phyloP scores from a whole-genome alignment of 1,140 invertebrate species.

The Teleopsis dalmanni region DNA sequence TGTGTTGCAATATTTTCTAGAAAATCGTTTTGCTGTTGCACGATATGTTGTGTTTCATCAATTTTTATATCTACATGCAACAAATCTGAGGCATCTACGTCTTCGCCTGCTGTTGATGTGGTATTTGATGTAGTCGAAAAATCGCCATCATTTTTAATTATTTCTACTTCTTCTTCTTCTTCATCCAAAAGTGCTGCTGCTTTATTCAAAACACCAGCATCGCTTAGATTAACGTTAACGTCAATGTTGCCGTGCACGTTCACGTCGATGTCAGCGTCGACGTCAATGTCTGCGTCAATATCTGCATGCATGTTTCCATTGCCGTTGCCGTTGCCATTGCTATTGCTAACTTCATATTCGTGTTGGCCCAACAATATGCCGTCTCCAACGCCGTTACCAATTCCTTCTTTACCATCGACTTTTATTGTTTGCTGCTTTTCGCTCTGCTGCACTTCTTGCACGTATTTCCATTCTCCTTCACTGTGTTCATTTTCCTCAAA shows the following conservation, averaged over 20 bases:
- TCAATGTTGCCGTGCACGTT: background rate
- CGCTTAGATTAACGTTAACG: conserved; percentile 11
- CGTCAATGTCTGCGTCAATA: background rate
- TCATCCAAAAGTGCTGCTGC: too few species aligned
- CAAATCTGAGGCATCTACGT: conserved; percentile 7
- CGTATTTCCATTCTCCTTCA: conserved; percentile 37
- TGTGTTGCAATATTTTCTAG: background rate
- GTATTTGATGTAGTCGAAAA: conserved; percentile 37
- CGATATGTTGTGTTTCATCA: conserved; percentile 1
- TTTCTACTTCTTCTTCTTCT: conserved; percentile 31
- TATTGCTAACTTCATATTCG: conserved; percentile 13
- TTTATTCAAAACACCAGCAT: background rate
- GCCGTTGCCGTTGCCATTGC: conserved; percentile 13
- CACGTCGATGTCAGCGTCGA: background rate
- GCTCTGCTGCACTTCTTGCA: conserved; percentile 40
- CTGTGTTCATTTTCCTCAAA: conserved; percentile 26
- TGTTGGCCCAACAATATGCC: conserved; percentile 13
- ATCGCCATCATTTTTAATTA: conserved; percentile 35
- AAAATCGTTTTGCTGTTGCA: background rate
- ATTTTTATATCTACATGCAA: conserved; percentile 15
- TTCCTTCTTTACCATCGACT: conserved; percentile 9
- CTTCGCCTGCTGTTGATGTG: conserved; percentile 22
- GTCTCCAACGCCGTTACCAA: conserved; percentile 10
- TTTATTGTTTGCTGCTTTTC: conserved; percentile 32
- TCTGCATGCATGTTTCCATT: background rate